Conservation (phyloP, 2,888 invertebrate species). For the Diachrysia chrysitis region DNA sequence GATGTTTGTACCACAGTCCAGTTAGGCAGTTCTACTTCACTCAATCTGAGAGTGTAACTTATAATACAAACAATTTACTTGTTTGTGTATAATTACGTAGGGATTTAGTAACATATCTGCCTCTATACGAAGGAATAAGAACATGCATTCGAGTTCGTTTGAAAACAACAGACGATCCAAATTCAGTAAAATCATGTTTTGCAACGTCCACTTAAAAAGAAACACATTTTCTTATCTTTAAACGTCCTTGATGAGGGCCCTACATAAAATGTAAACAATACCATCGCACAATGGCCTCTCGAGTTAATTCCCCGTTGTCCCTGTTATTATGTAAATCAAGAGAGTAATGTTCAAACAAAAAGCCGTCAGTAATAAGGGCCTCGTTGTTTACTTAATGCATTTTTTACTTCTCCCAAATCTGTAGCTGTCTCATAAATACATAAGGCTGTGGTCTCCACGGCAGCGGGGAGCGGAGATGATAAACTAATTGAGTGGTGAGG, state of each 20-base stretch:
- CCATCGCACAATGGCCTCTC: neutral
- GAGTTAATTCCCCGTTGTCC: neutral
- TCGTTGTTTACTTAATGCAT: slow-evolving; percentile 2
- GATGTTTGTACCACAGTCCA: neutral
- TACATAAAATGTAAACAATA: neutral
- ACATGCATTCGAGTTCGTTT: too few species aligned
- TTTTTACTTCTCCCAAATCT: neutral
- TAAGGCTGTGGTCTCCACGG: neutral
- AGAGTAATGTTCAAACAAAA: slow-evolving; percentile 14
- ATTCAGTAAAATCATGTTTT: too few species aligned
- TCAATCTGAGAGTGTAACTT: neutral
- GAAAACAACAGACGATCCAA: too few species aligned
- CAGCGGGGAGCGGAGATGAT: neutral
- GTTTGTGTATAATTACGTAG: neutral
- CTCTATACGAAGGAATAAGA: too few species aligned
- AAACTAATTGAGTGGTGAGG: neutral
- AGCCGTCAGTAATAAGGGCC: slow-evolving; percentile 5
- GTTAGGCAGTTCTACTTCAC: neutral
- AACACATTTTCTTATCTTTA: too few species aligned
- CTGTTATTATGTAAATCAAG: slow-evolving; percentile 15
- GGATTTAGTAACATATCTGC: too few species aligned
- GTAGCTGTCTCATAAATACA: slow-evolving; percentile 8
- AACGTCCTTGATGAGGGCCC: neutral
- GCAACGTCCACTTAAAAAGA: too few species aligned
- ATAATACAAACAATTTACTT: neutral